Evolutionary conservation across 1,140 invertebrate species (phyloP), one percentile per base, ranked within the genome.

Genomic region (Phymorhynchus buccinoides): DNA sequence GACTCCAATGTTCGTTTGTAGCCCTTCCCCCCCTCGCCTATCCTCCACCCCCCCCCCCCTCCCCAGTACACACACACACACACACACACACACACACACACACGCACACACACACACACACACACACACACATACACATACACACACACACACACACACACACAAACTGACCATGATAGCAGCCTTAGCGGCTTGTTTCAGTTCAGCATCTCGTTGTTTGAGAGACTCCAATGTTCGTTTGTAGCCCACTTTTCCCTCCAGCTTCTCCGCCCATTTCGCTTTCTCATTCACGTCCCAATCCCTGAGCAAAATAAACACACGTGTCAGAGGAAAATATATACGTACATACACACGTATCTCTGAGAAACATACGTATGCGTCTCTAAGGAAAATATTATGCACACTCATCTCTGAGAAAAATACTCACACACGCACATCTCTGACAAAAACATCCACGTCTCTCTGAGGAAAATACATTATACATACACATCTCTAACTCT

Each of bases 161-260:
- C 62, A 66, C 62, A 66, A 30, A 80, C 81, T 37, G 6, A 83
- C 81, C 81, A 71, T 71, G n/a, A 83, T 71, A 3, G 37, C 41
- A 42, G 81, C 81, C 18, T 42, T 83, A 66, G 39, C 62, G 3
- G 37, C 81, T n/a, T 83, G 81, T 14, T 44, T 35, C 32, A 71
- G 39, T 30, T 83, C 81, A 30, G 66, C 81, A 7, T 73, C 30
- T 4, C 37, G 27, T 39, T 66, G 37, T 71, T 73, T 83, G 6
- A 71, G 41, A 35, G 62, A 37, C 18, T 42, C 1, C 37, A 44
- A 0, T 0, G 7, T 32, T 14, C 81, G 56, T 22, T 83, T 71
- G 81, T 73, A 83, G 39, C 30, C 81, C 16, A 71, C 81, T 66
- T 83, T 83, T 12, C 22, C 35, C 66, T 83, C 81, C 32, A 68